Evolutionary conservation across 2,113 vertebrate species (phyloP).

Genomic region (Epinephelus cyanopodus): DNA sequence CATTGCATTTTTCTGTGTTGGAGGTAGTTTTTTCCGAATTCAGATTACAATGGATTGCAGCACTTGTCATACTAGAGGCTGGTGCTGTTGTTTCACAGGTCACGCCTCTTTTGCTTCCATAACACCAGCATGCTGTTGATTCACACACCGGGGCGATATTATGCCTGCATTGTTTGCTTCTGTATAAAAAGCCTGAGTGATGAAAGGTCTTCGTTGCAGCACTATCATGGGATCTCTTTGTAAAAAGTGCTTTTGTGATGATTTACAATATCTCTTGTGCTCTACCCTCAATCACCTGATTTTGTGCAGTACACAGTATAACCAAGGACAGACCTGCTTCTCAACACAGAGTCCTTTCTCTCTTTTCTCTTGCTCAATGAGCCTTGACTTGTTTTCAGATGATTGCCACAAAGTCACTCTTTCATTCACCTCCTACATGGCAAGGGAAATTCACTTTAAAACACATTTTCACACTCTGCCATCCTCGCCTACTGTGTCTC

Average conservation of each 20-base stretch:
- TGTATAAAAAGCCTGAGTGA: no score
- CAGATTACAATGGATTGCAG: no score
- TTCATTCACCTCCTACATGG: conserved; percentile 14
- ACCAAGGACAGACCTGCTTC: background rate
- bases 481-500: background rate
- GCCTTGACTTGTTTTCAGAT: conserved; percentile 18
- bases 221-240: no score
- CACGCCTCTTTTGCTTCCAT: no score
- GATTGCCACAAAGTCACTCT: conserved; percentile 15
- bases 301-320: background rate
- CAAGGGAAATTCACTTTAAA: conserved; percentile 22
- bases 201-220: no score
- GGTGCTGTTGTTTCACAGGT: no score
- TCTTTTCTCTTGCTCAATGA: conserved; percentile 6
- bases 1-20: no score
- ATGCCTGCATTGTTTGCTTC: no score
- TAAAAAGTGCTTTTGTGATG: background rate
- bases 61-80: no score
- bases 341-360: background rate
- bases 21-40: no score
- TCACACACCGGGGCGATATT: no score
- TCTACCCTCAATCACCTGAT: background rate
- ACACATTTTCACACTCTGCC: conserved; percentile 5
- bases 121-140: no score
- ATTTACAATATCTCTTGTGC: background rate